These are phyloP conservation scores for Aphelocoma californica DNA, from an alignment of 2,797 vertebrate genomes.

Conservation along the genomic window DNA sequence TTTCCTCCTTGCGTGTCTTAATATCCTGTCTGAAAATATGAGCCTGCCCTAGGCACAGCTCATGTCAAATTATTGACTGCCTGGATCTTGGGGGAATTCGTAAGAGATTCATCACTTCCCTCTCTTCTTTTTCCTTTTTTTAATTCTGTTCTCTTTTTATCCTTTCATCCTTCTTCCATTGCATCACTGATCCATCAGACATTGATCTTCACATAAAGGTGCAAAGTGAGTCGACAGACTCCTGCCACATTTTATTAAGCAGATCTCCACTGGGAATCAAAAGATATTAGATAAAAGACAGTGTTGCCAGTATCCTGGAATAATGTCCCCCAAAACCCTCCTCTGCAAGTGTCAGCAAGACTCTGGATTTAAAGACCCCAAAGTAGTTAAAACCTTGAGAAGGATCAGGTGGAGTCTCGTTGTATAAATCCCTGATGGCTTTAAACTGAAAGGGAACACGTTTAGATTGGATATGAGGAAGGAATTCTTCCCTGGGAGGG, in stretches of 20 bases:
- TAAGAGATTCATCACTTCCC: not conserved
- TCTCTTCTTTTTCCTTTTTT: not conserved
- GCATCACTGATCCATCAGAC: not conserved
- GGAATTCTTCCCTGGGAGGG: not conserved
- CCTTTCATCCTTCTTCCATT: not conserved
- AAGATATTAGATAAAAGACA: not conserved
- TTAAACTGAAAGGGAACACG: not conserved
- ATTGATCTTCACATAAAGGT: not conserved
- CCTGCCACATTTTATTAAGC: not conserved
- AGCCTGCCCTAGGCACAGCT: not conserved
- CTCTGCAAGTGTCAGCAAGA: not conserved
- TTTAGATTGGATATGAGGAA: not conserved
- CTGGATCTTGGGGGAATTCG: not conserved
- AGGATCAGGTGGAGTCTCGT: not conserved
- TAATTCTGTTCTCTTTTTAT: not conserved
- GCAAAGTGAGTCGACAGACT: not conserved
- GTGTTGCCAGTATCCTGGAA: not conserved
- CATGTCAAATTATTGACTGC: not conserved
- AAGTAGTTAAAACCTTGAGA: not conserved
- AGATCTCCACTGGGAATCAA: not conserved
- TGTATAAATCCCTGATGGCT: not conserved
- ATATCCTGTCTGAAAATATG: not conserved
- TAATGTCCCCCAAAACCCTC: not conserved
- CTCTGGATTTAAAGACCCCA: accelerated
- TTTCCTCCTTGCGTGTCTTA: not conserved